phyloP scores from a whole-genome alignment of 2,888 invertebrate species.

The Sphinx pinastri region DNA sequence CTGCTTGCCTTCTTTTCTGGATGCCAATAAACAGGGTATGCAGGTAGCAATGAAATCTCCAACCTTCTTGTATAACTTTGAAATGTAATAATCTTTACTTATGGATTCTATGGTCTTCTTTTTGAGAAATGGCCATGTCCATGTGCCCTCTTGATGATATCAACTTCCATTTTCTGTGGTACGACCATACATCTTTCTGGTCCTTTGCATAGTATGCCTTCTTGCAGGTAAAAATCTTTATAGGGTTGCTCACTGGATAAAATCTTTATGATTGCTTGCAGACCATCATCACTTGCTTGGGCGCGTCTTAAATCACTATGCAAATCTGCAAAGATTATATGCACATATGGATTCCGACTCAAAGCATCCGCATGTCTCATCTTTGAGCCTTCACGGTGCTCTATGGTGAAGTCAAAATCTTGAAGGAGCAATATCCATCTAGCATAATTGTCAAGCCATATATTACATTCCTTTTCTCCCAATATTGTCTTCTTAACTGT shows the following conservation, averaged over 20 bases:
- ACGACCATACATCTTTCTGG: constrained; percentile 41
- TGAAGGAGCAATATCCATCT: constrained; percentile 35
- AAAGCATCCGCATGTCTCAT: constrained; percentile 39
- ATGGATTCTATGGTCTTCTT: constrained; percentile 31
- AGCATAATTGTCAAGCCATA: constrained; percentile 27
- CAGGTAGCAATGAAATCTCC: constrained; percentile 33
- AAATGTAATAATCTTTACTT: constrained; percentile 36
- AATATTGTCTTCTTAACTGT: constrained; percentile 33
- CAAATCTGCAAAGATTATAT: constrained; percentile 10
- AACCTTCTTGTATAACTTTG: constrained; percentile 34
- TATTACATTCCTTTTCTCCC: constrained; percentile 32
- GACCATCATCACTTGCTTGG: constrained; percentile 36
- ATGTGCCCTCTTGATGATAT: constrained; percentile 37
- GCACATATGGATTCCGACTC: constrained; percentile 31
- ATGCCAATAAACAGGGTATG: constrained; percentile 39
- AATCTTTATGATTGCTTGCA: constrained; percentile 36
- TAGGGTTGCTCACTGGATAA: constrained; percentile 31
- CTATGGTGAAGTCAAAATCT: constrained; percentile 33
- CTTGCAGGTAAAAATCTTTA: constrained; percentile 38
- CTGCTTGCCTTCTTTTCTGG: constrained; percentile 44
- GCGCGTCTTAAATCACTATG: constrained; percentile 33
- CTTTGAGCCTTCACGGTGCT: constrained; percentile 30
- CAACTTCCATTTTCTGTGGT: constrained; percentile 47
- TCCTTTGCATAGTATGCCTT: constrained; percentile 40
- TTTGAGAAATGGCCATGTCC: constrained; percentile 39